Evolutionary conservation across 2,888 invertebrate species (phyloP), one percentile per base, ranked within the genome.

Genomic region (Antitype chi): DNA sequence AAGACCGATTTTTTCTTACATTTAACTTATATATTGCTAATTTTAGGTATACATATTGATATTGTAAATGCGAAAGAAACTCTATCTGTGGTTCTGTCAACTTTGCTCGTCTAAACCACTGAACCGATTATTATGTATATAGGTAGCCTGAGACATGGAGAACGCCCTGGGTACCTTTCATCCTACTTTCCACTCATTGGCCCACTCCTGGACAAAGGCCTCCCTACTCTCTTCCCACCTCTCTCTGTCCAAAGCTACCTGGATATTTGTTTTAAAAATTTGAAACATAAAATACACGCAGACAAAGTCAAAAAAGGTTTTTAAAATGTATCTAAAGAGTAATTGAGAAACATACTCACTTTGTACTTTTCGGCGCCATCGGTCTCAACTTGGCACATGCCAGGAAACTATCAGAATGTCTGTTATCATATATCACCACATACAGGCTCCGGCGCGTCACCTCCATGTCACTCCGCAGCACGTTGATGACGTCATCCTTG

Each of bases 381-480:
- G 97, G 97, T 86, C 98, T 97, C 82, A 99, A 97, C 93, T 98
- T 98, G 1, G 99, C 98, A 92, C 99, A 99, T 0, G 98, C 98
- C 88, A 99, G 93, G 91, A 98, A 98, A 77, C 98, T 98, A 85
- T 98, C 98, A 1, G 97, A 94, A 90, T 98, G 98, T 71, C 97
- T 97, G 80, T 97, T 97, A 89, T 99, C 99, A 91, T 98, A 98
- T 32, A 99, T 95, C 59, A 99, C 98, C 70, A 99, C 96, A 92
- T 98, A 99, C 43, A 99, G 95, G 63, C 98, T 97, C 78, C 99
- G 97, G 87, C 98, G 98, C 0, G 98, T 98, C 86, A 98, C 98
- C 70, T 97, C 97, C 88, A 98, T 97, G 93, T 98, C 98, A 55
- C 97, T 97, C 2, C 98, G 97, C 72, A 99, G 91, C 59, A 98